Percentiles rank a stretch among this genome's conserved stretches.
Conservation (phyloP, 2,113 vertebrate species). For the Mustelus asterias region DNA sequence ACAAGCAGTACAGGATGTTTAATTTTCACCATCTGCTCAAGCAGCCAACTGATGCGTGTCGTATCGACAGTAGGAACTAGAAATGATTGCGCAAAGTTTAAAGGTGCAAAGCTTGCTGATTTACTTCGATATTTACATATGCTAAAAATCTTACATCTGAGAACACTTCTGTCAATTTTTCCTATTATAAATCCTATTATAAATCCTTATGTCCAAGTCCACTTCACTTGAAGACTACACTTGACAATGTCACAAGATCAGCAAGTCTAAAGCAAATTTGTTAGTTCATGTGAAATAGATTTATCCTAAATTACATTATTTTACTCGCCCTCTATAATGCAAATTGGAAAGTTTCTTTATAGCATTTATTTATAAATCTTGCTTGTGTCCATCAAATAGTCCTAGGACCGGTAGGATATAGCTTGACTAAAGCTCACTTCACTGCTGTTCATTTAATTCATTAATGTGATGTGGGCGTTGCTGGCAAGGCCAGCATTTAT, state of each 20-base stretch:
- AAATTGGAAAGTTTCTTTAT: not conserved
- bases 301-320: not conserved
- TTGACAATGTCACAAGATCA: not conserved
- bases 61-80: slow-evolving; percentile 91
- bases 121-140: not conserved
- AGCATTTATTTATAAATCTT: not conserved
- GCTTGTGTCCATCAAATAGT: not conserved
- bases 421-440: too few relatives aligned
- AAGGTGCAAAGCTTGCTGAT: not conserved
- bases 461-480: too few relatives aligned
- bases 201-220: not conserved
- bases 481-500: not conserved
- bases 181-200: too few relatives aligned
- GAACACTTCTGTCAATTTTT: not conserved
- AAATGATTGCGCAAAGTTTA: slow-evolving; percentile 33
- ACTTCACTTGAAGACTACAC: not conserved
- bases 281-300: not conserved
- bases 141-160: not conserved
- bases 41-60: slow-evolving; percentile 73
- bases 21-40: slow-evolving; percentile 83
- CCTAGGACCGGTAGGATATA: not conserved
- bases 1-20: slow-evolving; percentile 80
- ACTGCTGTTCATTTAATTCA: too few relatives aligned
- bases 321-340: not conserved
- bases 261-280: not conserved